Evolutionary conservation across 2,797 vertebrate species (phyloP).

Genomic region (Peromyscus attwateri): DNA sequence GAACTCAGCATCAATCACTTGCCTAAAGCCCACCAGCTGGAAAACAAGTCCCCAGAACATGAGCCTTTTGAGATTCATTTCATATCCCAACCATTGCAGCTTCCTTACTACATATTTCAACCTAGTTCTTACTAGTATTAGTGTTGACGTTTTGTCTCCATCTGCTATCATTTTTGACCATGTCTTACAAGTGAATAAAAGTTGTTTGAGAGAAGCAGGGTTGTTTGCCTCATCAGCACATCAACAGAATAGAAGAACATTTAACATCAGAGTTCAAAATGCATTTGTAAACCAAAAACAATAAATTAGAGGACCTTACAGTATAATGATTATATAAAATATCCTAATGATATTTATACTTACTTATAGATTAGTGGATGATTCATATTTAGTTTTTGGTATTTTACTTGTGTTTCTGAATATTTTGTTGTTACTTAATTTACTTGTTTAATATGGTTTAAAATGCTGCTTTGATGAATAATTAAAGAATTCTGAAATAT

Average conservation of each 20-base stretch:
- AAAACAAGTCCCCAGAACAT: not conserved
- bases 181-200: not conserved
- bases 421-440: not conserved
- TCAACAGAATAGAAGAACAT: not conserved
- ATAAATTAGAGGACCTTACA: not conserved
- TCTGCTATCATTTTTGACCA: not conserved
- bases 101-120: not conserved
- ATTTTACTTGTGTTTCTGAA: constrained; percentile 19
- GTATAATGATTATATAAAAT: not conserved
- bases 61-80: not conserved
- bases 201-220: not conserved
- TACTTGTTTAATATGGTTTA: not conserved
- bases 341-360: not conserved
- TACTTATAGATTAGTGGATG: not conserved
- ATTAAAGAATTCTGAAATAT: not conserved
- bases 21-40: not conserved
- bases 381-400: not conserved
- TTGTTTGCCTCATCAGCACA: not conserved
- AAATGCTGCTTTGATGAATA: not conserved
- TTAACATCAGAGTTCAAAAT: not conserved
- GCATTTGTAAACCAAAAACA: not conserved
- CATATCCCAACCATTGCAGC: not conserved
- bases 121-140: not conserved
- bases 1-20: not conserved
- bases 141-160: not conserved